phyloP scores from a whole-genome alignment of 1,140 invertebrate genomes.

The Plodia interpunctella region DNA sequence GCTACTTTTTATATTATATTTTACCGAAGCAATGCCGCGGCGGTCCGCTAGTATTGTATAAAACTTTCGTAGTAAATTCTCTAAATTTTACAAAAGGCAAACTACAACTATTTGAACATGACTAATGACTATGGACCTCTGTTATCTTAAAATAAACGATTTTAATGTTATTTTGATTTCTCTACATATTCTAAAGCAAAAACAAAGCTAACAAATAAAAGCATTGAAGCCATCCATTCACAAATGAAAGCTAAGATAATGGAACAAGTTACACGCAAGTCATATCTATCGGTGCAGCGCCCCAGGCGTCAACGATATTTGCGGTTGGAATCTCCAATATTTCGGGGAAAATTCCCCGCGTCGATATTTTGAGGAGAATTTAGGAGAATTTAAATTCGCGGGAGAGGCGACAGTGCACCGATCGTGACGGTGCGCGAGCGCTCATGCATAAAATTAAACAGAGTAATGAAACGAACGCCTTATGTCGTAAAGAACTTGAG shows the following conservation, averaged over 20 bases:
- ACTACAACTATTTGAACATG: too few species aligned
- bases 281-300: constrained; percentile 7
- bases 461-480: constrained; percentile 53
- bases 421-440: constrained; percentile 43
- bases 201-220: not conserved
- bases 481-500: not conserved
- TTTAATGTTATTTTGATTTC: too few species aligned
- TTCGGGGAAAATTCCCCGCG: not conserved
- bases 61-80: too few species aligned
- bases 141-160: too few species aligned
- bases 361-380: constrained; percentile 30
- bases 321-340: not conserved
- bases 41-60: too few species aligned
- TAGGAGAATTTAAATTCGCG: constrained; percentile 15
- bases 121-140: too few species aligned
- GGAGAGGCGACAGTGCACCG: constrained; percentile 28
- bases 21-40: too few species aligned
- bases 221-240: not conserved
- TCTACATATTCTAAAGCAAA: too few species aligned
- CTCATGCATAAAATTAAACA: constrained; percentile 66
- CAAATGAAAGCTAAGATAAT: constrained; percentile 1
- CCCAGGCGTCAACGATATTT: constrained; percentile 4
- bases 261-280: not conserved
- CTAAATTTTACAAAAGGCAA: too few species aligned
- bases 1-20: too few species aligned